Conservation (phyloP, 1,140 invertebrate genomes). For the Panagrolaimus sp. region DNA sequence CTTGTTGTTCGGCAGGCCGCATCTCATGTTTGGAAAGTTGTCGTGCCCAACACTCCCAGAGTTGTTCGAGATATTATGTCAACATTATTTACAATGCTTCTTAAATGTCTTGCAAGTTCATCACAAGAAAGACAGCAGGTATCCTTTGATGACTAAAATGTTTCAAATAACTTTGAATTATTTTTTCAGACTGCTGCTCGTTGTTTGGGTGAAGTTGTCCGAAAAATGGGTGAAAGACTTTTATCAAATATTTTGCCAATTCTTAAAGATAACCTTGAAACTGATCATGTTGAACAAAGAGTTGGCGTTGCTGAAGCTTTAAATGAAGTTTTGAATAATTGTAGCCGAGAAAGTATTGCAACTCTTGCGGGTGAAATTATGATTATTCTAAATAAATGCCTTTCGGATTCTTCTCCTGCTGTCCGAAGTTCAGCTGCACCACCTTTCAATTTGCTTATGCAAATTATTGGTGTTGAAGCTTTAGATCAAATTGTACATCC, state of each 20-base stretch:
- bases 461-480: slow-evolving; percentile 83
- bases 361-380: slow-evolving; percentile 32
- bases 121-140: slow-evolving; percentile 65
- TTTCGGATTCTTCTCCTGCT: slow-evolving; percentile 18
- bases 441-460: slow-evolving; percentile 53
- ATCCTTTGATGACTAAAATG: neutral
- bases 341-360: slow-evolving; percentile 82
- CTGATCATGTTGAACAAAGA: slow-evolving; percentile 78
- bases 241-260: slow-evolving; percentile 96
- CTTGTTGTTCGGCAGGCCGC: slow-evolving; percentile 89
- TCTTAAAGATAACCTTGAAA: slow-evolving; percentile 80
- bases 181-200: slow-evolving; percentile 74
- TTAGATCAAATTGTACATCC: slow-evolving; percentile 92
- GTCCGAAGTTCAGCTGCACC: neutral
- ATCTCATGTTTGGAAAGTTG: slow-evolving; percentile 58
- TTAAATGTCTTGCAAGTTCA: slow-evolving; percentile 65
- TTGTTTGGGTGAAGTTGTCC: slow-evolving; percentile 90
- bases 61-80: slow-evolving; percentile 93
- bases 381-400: slow-evolving; percentile 60
- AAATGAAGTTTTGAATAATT: slow-evolving; percentile 94
- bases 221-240: slow-evolving; percentile 93
- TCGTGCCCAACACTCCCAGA: slow-evolving; percentile 67
- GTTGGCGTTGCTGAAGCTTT: slow-evolving; percentile 97
- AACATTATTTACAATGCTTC: slow-evolving; percentile 76
- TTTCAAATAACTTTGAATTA: slow-evolving; percentile 17